Evolutionary conservation across 92 coral and sea anemone genomes (phyloP).

Genomic region (Isaurus tuberculatus): DNA sequence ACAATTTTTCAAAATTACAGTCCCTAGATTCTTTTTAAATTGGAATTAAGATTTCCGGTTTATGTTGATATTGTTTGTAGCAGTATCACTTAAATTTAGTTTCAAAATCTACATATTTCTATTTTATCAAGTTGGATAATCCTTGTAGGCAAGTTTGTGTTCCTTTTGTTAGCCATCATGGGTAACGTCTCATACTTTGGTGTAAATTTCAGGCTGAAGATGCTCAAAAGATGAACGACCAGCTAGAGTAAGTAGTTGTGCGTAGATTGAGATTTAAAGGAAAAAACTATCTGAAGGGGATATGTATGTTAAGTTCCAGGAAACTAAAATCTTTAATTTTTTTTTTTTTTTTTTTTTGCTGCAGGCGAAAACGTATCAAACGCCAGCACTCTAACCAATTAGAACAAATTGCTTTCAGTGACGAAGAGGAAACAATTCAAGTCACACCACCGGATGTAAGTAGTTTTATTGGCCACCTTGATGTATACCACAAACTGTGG

Average conservation of each 20-base stretch:
- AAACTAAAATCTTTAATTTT: not conserved
- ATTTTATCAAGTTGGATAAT: no score
- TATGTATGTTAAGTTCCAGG: not conserved
- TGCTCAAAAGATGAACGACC: conserved; percentile 39
- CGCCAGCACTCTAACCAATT: conserved; percentile 67
- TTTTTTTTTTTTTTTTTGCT: not conserved
- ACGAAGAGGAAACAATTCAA: conserved; percentile 77
- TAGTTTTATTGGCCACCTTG: not conserved
- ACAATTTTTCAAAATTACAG: no score
- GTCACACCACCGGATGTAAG: conserved; percentile 81
- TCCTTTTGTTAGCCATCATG: no score
- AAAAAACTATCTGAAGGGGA: not conserved
- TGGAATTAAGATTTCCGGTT: no score
- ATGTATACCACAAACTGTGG: not conserved
- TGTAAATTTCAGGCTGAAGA: conserved; percentile 37
- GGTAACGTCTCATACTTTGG: not conserved
- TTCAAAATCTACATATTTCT: no score
- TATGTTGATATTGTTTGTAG: no score
- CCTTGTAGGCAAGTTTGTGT: no score
- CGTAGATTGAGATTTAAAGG: no score
- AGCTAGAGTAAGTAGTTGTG: conserved; percentile 32
- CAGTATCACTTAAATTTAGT: no score
- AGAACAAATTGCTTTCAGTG: conserved; percentile 66
- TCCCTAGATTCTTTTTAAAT: no score
- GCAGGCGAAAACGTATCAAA: conserved; percentile 78